A percentile compares a stretch with the other conserved stretches of the same genome.
These are phyloP conservation scores for Cacatua alba DNA, from an alignment of 2,113 vertebrate species.

Conservation along the genomic window DNA sequence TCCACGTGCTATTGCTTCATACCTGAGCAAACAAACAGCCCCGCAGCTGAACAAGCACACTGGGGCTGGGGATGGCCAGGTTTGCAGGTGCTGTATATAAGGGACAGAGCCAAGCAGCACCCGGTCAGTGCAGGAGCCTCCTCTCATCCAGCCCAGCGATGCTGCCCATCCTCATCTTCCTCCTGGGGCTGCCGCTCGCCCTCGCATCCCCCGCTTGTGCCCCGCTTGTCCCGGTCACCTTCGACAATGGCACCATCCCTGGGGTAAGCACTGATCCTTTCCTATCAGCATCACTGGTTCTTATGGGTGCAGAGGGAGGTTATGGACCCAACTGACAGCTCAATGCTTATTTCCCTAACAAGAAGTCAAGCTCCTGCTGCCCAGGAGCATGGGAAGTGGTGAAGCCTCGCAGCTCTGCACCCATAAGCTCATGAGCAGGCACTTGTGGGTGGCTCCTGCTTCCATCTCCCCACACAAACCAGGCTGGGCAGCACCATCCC, in stretches of 20 bases:
- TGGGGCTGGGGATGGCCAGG: neutral
- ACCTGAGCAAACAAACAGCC: conserved; percentile 61
- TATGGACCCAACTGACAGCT: fast-evolving
- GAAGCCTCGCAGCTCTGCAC: neutral
- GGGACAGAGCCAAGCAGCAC: fast-evolving
- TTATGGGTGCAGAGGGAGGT: fast-evolving
- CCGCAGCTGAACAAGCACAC: fast-evolving
- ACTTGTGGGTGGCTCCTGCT: neutral
- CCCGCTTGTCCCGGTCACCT: neutral
- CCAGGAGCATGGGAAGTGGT: neutral
- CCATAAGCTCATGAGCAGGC: fast-evolving
- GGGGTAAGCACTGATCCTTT: neutral
- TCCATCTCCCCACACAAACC: neutral
- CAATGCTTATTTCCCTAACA: neutral
- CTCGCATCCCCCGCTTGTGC: neutral
- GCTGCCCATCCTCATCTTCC: neutral
- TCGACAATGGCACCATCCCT: neutral
- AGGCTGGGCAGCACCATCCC: neutral
- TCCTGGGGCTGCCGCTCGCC: neutral
- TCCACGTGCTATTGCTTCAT: conserved; percentile 17
- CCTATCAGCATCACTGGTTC: fast-evolving
- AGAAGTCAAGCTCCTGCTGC: neutral
- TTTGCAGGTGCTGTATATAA: neutral
- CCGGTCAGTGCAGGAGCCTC: neutral
- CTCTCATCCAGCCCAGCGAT: fast-evolving